These are phyloP conservation scores for Drosophila teissieri DNA, from an alignment of 1,140 invertebrate genomes.

Conservation along the genomic window DNA sequence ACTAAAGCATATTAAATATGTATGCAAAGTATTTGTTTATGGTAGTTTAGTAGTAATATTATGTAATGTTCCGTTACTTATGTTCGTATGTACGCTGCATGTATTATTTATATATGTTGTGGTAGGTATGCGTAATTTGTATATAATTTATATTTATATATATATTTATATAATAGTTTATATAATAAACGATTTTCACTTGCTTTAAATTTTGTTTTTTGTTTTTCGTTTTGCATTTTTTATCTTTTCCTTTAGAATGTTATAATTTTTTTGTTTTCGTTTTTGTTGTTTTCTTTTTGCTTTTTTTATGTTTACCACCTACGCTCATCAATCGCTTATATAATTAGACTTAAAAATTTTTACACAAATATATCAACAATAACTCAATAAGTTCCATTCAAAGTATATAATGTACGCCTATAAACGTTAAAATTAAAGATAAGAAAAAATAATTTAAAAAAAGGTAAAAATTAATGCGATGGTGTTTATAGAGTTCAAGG, in stretches of 20 bases:
- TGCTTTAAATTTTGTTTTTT: slow-evolving; percentile 41
- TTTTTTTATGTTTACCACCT: slow-evolving; percentile 25
- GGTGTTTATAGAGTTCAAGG: slow-evolving; percentile 81
- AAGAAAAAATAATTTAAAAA: slow-evolving; percentile 78
- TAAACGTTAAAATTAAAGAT: slow-evolving; percentile 64
- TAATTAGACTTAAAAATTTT: slow-evolving; percentile 45
- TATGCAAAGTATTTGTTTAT: slow-evolving; percentile 55
- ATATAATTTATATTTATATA: slow-evolving; percentile 61
- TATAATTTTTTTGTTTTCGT: slow-evolving; percentile 39
- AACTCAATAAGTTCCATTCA: slow-evolving; percentile 69
- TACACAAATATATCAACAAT: slow-evolving; percentile 75
- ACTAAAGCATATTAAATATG: slow-evolving; percentile 73
- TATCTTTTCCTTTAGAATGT: slow-evolving; percentile 32
- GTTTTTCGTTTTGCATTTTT: slow-evolving; percentile 19
- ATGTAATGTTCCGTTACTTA: slow-evolving; percentile 81
- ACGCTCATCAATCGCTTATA: slow-evolving; percentile 42
- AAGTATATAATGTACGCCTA: slow-evolving; percentile 45
- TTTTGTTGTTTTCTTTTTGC: slow-evolving; percentile 4
- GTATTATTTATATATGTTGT: slow-evolving; percentile 53
- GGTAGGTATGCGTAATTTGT: slow-evolving; percentile 55
- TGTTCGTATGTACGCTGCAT: slow-evolving; percentile 59
- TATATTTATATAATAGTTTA: slow-evolving; percentile 71
- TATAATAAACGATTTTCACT: slow-evolving; percentile 78
- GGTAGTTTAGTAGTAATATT: slow-evolving; percentile 68
- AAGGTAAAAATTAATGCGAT: slow-evolving; percentile 81